Conservation (phyloP, 92 coral and sea anemone genomes). For the Desmophyllum pertusum region DNA sequence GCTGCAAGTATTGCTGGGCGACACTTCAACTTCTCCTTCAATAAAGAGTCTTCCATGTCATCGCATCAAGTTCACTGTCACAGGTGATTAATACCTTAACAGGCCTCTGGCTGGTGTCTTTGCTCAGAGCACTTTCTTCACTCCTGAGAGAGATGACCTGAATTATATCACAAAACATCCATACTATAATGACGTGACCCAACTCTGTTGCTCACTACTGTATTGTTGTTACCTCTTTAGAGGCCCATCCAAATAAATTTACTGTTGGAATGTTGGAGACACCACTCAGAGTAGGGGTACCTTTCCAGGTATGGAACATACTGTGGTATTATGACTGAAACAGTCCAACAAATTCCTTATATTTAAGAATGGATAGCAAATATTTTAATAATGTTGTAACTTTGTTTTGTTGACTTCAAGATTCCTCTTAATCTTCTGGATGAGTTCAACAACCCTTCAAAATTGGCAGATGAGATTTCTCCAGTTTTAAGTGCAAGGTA, state of each 20-base stretch:
- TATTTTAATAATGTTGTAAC: not conserved
- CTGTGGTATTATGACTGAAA: not conserved
- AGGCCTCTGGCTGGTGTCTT: not conserved
- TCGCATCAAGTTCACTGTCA: constrained; percentile 91
- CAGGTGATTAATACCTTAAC: constrained; percentile 53
- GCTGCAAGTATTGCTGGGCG: constrained; percentile 87
- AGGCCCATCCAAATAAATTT: constrained; percentile 92
- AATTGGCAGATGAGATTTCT: constrained; percentile 58
- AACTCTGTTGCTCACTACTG: not conserved
- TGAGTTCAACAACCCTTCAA: constrained; percentile 91
- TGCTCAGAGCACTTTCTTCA: not conserved
- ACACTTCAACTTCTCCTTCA: constrained; percentile 75
- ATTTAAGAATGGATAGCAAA: not conserved
- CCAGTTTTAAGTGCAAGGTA: constrained; percentile 85
- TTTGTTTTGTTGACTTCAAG: constrained; percentile 29
- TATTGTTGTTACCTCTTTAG: constrained; percentile 18
- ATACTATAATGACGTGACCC: no score
- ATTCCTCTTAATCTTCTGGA: constrained; percentile 92
- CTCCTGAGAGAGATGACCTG: not conserved
- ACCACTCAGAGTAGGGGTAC: constrained; percentile 89
- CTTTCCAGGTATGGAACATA: constrained; percentile 79
- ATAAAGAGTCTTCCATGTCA: constrained; percentile 88
- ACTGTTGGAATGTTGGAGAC: constrained; percentile 94
- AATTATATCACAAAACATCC: no score
- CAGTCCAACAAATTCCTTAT: not conserved